A percentile compares a stretch with the other conserved stretches of the same genome.
phyloP scores from a whole-genome alignment of 1,140 invertebrate genomes.

The Drosophila pachea region DNA sequence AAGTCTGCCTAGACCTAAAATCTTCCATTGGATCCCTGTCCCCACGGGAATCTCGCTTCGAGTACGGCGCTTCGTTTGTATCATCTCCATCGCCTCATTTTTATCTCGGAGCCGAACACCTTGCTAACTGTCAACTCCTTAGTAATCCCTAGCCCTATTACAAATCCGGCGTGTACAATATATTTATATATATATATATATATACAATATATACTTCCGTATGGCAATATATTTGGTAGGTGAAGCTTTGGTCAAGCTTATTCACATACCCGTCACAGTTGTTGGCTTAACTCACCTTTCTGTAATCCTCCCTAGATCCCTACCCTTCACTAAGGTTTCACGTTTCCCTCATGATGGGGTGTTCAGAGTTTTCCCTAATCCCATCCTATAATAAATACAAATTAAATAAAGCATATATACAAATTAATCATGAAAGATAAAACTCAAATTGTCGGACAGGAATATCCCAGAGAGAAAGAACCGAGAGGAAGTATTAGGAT shows the following conservation, averaged over 20 bases:
- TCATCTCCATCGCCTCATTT: not conserved
- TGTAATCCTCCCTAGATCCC: not conserved
- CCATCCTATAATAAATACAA: slow-evolving; percentile 14
- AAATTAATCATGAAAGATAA: slow-evolving; percentile 30
- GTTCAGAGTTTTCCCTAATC: slow-evolving; percentile 1
- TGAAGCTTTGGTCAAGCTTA: slow-evolving; percentile 4
- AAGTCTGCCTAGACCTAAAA: slow-evolving; percentile 13
- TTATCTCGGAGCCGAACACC: slow-evolving; percentile 7
- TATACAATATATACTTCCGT: slow-evolving; percentile 2
- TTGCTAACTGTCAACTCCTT: not conserved
- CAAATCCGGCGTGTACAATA: not conserved
- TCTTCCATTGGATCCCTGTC: not conserved
- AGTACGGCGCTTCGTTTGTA: not conserved
- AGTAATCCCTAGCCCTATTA: not conserved
- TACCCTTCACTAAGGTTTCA: not conserved
- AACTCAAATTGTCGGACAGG: slow-evolving; percentile 22
- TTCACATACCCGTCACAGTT: not conserved
- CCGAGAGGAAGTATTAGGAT: slow-evolving; percentile 3
- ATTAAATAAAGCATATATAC: slow-evolving; percentile 33
- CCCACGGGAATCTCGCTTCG: not conserved
- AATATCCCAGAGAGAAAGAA: slow-evolving; percentile 7
- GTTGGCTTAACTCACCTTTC: not conserved
- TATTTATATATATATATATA: not conserved
- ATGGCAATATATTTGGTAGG: not conserved
- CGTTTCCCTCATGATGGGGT: slow-evolving; percentile 3